A percentile compares a stretch with the other conserved stretches of the same genome.
phyloP scores from a whole-genome alignment of 2,113 vertebrate species.

The Tinamus guttatus region DNA sequence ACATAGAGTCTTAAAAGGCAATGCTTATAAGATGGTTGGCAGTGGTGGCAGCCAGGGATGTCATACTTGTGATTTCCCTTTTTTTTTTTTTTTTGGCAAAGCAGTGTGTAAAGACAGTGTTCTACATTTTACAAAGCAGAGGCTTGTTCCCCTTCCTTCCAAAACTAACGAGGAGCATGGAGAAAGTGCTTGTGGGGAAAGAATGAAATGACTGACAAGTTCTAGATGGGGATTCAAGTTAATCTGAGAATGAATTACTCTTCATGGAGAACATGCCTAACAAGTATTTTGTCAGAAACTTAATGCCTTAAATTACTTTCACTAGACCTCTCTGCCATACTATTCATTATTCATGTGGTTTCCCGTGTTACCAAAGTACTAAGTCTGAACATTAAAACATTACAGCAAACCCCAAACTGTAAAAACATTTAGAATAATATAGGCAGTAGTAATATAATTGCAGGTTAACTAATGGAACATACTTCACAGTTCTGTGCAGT shows the following conservation, averaged over 20 bases:
- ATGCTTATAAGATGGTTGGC: not conserved
- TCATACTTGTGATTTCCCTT: not conserved
- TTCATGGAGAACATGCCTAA: not conserved
- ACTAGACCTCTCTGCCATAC: not conserved
- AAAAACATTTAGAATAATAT: not conserved
- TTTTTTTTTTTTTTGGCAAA: not conserved
- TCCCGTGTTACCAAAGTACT: not conserved
- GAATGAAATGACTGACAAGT: not conserved
- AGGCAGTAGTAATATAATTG: not conserved
- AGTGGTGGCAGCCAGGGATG: not conserved
- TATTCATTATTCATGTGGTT: fast-evolving
- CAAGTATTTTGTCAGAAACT: not conserved
- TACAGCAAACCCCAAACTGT: not conserved
- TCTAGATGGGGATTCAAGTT: not conserved
- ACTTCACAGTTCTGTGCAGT: not conserved
- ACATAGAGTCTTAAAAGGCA: not conserved
- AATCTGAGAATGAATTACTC: not conserved
- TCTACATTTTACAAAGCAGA: not conserved
- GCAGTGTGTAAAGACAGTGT: not conserved
- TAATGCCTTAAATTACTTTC: not conserved
- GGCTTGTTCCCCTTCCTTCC: not conserved
- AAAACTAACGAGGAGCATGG: not conserved
- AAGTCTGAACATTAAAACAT: not conserved
- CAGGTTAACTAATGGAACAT: not conserved
- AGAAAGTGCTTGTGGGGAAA: not conserved